Evolutionary conservation across 2,113 vertebrate genomes (phyloP), one percentile per base, ranked within the genome.

Genomic region (Otocyon megalotis): DNA sequence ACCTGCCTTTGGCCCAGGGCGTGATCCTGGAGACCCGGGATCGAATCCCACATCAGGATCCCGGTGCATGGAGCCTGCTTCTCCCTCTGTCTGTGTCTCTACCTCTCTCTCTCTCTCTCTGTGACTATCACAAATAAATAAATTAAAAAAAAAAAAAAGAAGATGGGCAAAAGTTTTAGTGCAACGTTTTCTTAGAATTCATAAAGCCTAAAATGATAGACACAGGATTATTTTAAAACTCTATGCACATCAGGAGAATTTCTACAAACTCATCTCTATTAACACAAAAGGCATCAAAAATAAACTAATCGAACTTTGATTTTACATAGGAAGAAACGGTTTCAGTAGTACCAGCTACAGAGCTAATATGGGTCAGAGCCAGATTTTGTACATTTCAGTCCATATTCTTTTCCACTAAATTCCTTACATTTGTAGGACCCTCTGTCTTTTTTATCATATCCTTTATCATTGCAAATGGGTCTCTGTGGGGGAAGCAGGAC

Each of bases 271-370:
- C 19, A 53, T 62, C 54, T 82, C 32, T 87, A 67, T 53, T 94
- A 74, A 76, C 4, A 87, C 32, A 19, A 90, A 95, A 97, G 69
- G 7, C 19, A 97, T 56, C 16, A 17, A 63, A 83, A 94, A 58
- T 43, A 69, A 17, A 92, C 8, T 16, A 88, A 62, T 6, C 17
- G 8, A 88, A 58, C 16, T 93, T 96, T 81, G 19, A 82, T 67
- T 92, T 72, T 74, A 74, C 6, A 89, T 2, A 94, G 50, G 56
- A 67, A 90, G 60, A 58, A 60, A 53, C 20, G 71, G 26, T 60
- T n/a, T 71, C 7, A 67, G 16, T 14, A 76, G 37, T 37, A 74
- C 76, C 24, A 19, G 50, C 6, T 87, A 32, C 35, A 88, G 35
- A 92, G 69, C 43, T 81, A 77, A 16, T 4, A 35, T 26, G 26